A percentile compares a stretch with the other conserved stretches of the same genome.
Conservation (phyloP, 2,797 vertebrate genomes). For the Amblyopsis hoosieri region DNA sequence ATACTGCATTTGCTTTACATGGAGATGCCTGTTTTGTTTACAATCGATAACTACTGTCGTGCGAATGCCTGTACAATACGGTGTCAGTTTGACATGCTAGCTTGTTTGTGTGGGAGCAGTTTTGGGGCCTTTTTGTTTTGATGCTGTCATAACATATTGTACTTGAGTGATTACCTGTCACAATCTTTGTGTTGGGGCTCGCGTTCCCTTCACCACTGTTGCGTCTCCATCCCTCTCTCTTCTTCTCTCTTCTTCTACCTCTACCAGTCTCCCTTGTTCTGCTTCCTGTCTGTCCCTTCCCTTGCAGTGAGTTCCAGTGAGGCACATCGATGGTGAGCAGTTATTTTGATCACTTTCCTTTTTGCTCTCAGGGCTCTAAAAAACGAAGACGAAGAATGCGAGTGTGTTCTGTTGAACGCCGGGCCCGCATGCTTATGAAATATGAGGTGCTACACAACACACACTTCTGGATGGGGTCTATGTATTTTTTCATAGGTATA, state of each 20-base stretch:
- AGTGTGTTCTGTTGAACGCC: too few species aligned
- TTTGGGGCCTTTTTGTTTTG: conserved; percentile 60
- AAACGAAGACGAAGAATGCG: too few species aligned
- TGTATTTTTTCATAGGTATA: too few species aligned
- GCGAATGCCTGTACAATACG: conserved; percentile 7
- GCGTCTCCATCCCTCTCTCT: conserved; percentile 23
- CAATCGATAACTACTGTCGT: conserved; percentile 31
- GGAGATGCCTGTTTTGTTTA: conserved; percentile 29
- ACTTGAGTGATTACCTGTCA: conserved; percentile 74
- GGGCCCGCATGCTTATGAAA: too few species aligned
- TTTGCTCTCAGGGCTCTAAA: too few species aligned
- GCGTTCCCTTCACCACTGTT: conserved; percentile 34
- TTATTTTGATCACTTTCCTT: too few species aligned
- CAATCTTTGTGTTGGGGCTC: conserved; percentile 53
- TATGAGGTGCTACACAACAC: too few species aligned
- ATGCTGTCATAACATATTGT: conserved; percentile 71
- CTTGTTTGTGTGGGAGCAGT: conserved; percentile 62
- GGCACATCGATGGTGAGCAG: too few species aligned
- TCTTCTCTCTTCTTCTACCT: not conserved
- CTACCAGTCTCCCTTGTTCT: too few species aligned
- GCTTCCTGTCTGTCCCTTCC: too few species aligned
- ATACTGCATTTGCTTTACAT: conserved; percentile 27
- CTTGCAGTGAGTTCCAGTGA: too few species aligned
- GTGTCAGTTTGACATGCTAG: conserved; percentile 43
- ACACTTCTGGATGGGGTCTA: too few species aligned